Base-by-base conservation (phyloP, 2,888 invertebrate species). In the Drosophila atripex region DNA sequence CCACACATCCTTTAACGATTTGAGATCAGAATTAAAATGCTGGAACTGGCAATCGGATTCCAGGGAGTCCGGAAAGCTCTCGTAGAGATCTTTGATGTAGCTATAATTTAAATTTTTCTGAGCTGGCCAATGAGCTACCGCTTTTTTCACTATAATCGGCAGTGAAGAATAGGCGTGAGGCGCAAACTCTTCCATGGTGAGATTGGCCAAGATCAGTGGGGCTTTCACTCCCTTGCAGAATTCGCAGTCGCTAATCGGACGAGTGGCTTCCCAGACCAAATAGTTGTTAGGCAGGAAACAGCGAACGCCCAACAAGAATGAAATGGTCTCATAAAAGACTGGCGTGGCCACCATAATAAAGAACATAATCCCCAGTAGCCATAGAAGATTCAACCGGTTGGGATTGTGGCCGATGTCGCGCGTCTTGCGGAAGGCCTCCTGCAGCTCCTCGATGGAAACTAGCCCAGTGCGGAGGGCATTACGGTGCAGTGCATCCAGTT, bases 21-120 rank as follows among this genome's bases (percentile, higher is more conserved):
- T 94, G 80, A 97, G 94, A 90, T 97, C 94, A 16, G 96, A 96
- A 90, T 96, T 95, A 90, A 97, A 97, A 86, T 96, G 96, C 54
- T 97, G 93, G 92, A 97, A 97, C 89, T 97, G 97, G 80, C 97
- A 97, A 78, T 96, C 96, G 73, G 96, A 95, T 71, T 95, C 95
- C 87, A 95, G 94, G 51, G 96, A 95, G 51, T 94, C 96, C 0
- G 93, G 93, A 47, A 94, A 94, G 52, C 92, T 91, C 70, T 94
- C 93, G 90, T 96, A 96, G 43, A 96, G 90, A 63, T 93, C 92
- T 90, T 94, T 95, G 76, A 96, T 95, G 90, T 94, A 94, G 18
- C 93, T 90, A 91, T 93, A 95, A 90, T 93, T 94, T 83, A 96
- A 94, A 43, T 93, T 91, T 78, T 93, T 92, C 71, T 94, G 93